Conservation (phyloP, 1,140 invertebrate species). For the Drosophila subpulchrella region DNA sequence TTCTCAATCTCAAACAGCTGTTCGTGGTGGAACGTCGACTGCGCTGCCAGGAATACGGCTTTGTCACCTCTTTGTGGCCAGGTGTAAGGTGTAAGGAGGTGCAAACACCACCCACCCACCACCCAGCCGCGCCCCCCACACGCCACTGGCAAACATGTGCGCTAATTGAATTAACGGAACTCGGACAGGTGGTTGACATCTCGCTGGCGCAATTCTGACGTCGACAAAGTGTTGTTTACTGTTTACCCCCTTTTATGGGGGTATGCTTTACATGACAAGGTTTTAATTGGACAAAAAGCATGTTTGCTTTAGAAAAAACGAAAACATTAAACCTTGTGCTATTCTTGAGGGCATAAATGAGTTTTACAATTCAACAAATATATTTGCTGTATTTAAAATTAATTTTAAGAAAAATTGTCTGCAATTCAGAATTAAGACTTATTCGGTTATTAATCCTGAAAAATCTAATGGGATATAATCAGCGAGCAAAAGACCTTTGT, state of each 20-base stretch:
- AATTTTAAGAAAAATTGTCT: too few species aligned
- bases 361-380: too few species aligned
- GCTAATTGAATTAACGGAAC: slow-evolving; percentile 73
- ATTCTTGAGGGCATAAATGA: too few species aligned
- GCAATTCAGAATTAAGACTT: too few species aligned
- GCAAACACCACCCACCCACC: slow-evolving; percentile 15
- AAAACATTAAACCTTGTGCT: too few species aligned
- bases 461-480: too few species aligned
- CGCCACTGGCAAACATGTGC: slow-evolving; percentile 55
- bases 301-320: too few species aligned
- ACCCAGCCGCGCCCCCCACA: slow-evolving; percentile 8
- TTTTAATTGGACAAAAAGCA: not conserved
- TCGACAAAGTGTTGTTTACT: slow-evolving; percentile 11
- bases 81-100: slow-evolving; percentile 1
- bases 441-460: too few species aligned
- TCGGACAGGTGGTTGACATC: slow-evolving; percentile 78
- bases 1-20: slow-evolving; percentile 52
- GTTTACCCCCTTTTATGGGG: not conserved
- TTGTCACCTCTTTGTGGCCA: slow-evolving; percentile 14
- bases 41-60: slow-evolving; percentile 19
- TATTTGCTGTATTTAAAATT: too few species aligned
- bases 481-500: too few species aligned
- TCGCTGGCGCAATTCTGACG: slow-evolving; percentile 13
- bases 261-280: not conserved
- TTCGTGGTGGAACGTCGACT: slow-evolving; percentile 42